phyloP scores from a whole-genome alignment of 2,888 invertebrate genomes.

The Drosophila ezoana region DNA sequence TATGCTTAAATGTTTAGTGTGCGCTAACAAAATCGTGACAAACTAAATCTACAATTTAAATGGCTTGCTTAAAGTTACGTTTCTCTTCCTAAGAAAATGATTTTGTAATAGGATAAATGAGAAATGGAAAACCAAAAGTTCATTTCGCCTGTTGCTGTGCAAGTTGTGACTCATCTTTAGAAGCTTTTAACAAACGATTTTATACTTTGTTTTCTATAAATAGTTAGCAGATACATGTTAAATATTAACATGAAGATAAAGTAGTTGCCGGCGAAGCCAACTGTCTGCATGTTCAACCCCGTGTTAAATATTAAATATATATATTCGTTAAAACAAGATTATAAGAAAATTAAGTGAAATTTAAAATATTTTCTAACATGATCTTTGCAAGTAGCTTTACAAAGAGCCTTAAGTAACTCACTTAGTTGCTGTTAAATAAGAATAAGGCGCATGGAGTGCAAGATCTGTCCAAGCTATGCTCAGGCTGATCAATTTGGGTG shows the following conservation, averaged over 20 bases:
- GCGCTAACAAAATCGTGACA: slow-evolving; percentile 50
- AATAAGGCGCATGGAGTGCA: neutral
- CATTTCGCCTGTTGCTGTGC: neutral
- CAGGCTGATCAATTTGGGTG: neutral
- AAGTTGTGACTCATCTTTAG: neutral
- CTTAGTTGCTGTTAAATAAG: neutral
- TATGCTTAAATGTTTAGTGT: slow-evolving; percentile 22
- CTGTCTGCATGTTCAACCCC: too few species aligned
- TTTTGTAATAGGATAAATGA: slow-evolving; percentile 9
- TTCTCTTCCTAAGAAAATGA: neutral
- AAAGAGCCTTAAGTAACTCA: neutral
- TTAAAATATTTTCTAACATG: neutral
- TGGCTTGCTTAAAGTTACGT: slow-evolving; percentile 7
- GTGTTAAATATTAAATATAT: too few species aligned
- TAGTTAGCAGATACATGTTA: too few species aligned
- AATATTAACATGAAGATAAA: too few species aligned
- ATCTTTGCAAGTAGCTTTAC: neutral
- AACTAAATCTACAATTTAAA: slow-evolving; percentile 47
- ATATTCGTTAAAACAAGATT: neutral
- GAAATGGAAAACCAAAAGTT: neutral
- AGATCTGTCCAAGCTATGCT: neutral
- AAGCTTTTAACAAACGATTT: too few species aligned
- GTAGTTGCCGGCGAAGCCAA: too few species aligned
- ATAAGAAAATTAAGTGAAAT: neutral
- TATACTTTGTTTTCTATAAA: too few species aligned